Conservation (phyloP, 2,888 invertebrate species). For the Sesia apiformis region DNA sequence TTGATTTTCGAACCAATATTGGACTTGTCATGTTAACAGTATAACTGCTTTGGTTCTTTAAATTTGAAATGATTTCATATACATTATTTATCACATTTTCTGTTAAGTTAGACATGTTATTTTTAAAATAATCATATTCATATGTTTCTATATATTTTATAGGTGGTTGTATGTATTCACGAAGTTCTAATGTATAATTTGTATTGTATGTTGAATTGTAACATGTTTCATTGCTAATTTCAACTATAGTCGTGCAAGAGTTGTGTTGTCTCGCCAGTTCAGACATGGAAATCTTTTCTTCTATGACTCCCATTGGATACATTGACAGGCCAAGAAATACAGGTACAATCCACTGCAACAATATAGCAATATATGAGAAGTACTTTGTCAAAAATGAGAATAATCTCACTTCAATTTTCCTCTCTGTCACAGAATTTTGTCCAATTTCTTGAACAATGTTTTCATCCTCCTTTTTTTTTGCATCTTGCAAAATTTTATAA, state of each 20-base stretch:
- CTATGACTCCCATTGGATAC: conserved; percentile 48
- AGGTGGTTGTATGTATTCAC: conserved; percentile 28
- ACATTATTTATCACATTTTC: conserved; percentile 42
- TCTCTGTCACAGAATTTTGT: conserved; percentile 13
- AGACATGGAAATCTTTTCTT: conserved; percentile 21
- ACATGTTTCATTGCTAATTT: conserved; percentile 36
- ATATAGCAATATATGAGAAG: conserved; percentile 41
- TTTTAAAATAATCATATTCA: conserved; percentile 24
- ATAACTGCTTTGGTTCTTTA: conserved; percentile 28
- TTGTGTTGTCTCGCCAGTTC: conserved; percentile 26
- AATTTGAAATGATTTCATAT: conserved; percentile 38
- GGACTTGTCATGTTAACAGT: conserved; percentile 30
- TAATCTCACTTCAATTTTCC: conserved; percentile 14
- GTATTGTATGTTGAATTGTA: conserved; percentile 7
- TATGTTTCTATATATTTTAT: conserved; percentile 33
- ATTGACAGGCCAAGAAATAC: conserved; percentile 44
- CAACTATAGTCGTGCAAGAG: conserved; percentile 46
- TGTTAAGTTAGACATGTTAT: conserved; percentile 17
- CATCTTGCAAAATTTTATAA: conserved; percentile 41
- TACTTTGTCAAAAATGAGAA: conserved; percentile 34
- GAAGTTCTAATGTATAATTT: conserved; percentile 27
- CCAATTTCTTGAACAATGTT: conserved; percentile 34
- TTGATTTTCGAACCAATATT: conserved; percentile 23
- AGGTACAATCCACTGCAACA: conserved; percentile 52
- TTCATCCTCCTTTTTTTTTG: conserved; percentile 37